Evolutionary conservation across 1,140 invertebrate species (phyloP).

Genomic region (Drosophila kikkawai): DNA sequence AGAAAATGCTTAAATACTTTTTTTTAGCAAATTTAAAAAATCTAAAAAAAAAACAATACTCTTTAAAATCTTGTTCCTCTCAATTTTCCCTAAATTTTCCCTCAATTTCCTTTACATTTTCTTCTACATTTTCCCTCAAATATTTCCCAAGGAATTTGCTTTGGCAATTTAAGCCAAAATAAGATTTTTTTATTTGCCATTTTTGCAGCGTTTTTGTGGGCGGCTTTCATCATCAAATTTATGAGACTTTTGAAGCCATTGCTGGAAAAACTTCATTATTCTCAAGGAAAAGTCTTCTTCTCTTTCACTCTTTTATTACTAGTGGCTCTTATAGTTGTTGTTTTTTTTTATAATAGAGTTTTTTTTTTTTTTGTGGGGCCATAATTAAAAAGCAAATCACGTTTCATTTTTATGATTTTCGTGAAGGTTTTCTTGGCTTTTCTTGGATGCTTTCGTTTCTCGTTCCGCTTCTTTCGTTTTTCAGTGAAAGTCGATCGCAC

Average conservation of each 20-base stretch:
- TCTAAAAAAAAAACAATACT: background rate
- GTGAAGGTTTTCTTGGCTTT: constrained; percentile 17
- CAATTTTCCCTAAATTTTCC: background rate
- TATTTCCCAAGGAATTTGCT: background rate
- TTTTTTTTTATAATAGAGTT: constrained; percentile 3
- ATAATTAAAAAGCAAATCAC: constrained; percentile 80
- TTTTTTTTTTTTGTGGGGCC: constrained; percentile 31
- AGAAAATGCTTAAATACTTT: background rate
- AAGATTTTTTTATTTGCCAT: background rate
- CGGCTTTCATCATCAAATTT: constrained; percentile 38
- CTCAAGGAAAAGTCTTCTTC: constrained; percentile 26
- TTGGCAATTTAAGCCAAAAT: background rate
- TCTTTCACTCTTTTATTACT: constrained; percentile 9
- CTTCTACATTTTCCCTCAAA: background rate
- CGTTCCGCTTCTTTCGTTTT: constrained; percentile 41
- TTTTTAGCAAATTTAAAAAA: background rate
- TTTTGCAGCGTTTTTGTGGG: background rate
- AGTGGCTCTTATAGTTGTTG: background rate
- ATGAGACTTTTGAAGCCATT: constrained; percentile 12
- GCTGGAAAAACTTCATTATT: constrained; percentile 42
- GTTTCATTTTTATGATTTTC: constrained; percentile 73
- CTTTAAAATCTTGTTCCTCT: background rate
- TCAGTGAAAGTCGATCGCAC: constrained; percentile 69
- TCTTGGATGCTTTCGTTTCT: constrained; percentile 56
- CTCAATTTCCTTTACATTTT: background rate